These are phyloP conservation scores for Callinectes sapidus DNA, from an alignment of 2,888 invertebrate genomes.

Conservation along the genomic window DNA sequence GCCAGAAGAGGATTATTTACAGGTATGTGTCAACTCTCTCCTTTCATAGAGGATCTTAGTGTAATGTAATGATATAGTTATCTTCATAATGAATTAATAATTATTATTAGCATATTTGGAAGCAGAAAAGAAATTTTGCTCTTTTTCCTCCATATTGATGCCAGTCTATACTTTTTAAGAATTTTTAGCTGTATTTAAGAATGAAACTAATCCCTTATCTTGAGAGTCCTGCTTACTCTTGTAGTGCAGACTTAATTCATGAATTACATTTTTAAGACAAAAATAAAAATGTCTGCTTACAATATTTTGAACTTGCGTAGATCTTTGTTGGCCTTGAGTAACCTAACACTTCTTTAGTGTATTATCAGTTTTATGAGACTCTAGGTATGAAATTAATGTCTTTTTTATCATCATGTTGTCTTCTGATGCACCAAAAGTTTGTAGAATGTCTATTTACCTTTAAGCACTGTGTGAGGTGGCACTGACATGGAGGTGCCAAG, in stretches of 20 bases:
- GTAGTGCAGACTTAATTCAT: too few species aligned
- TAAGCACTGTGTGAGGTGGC: conserved; percentile 15
- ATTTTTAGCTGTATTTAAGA: too few species aligned
- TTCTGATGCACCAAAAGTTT: neutral
- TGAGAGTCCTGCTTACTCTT: too few species aligned
- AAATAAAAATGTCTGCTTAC: too few species aligned
- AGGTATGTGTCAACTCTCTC: conserved; percentile 28
- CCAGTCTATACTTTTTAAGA: too few species aligned
- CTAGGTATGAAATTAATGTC: neutral
- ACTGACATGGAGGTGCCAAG: neutral
- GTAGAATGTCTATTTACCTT: neutral
- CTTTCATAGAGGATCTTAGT: neutral
- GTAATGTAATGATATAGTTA: neutral
- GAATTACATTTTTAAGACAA: too few species aligned
- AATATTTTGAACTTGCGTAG: neutral
- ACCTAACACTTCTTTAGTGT: neutral
- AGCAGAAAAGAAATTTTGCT: too few species aligned
- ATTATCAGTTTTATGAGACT: neutral
- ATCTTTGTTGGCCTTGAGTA: neutral
- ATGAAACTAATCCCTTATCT: too few species aligned
- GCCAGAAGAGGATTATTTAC: conserved; percentile 50
- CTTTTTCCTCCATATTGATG: too few species aligned
- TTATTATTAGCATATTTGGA: too few species aligned
- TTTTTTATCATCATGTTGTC: neutral
- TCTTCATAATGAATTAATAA: too few species aligned